Conservation (phyloP, 1,140 invertebrate species). For the Cephus cinctus region DNA sequence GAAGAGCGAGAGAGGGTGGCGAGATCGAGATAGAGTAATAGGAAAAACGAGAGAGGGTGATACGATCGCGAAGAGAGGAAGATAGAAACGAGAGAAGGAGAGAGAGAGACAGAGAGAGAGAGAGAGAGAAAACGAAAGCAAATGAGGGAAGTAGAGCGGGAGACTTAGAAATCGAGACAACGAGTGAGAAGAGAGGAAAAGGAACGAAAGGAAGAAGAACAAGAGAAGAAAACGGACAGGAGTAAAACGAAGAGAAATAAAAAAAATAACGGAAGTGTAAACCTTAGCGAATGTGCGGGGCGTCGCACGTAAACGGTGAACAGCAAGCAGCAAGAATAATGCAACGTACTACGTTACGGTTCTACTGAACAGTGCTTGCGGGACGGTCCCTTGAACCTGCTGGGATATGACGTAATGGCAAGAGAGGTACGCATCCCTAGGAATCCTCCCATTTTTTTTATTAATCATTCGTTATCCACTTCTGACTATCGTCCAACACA, state of each 20-base stretch:
- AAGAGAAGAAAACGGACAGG: conserved; percentile 8
- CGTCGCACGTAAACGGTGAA: no score
- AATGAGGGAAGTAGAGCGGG: conserved; percentile 14
- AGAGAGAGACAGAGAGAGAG: conserved; percentile 12
- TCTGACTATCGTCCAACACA: no score
- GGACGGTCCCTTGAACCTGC: conserved; percentile 51
- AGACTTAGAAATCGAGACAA: conserved; percentile 2
- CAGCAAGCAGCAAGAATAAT: conserved; percentile 25
- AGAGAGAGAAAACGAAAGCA: conserved; percentile 11
- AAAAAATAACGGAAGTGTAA: no score
- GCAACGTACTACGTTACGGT: conserved; percentile 28
- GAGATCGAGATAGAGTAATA: no score
- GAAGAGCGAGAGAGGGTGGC: background rate
- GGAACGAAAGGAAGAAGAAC: conserved; percentile 16
- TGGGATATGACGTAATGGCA: conserved; percentile 61
- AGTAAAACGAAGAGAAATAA: no score
- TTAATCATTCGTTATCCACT: no score
- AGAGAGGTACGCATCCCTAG: conserved; percentile 51
- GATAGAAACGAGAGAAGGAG: conserved; percentile 2
- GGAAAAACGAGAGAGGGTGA: no score
- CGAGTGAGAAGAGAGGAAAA: conserved; percentile 2
- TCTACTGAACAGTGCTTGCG: conserved; percentile 38
- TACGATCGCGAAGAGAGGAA: background rate
- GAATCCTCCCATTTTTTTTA: background rate
- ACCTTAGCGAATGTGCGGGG: conserved; percentile 10